Evolutionary conservation across 1,140 invertebrate genomes (phyloP).

Genomic region (Tetraneura akinire): DNA sequence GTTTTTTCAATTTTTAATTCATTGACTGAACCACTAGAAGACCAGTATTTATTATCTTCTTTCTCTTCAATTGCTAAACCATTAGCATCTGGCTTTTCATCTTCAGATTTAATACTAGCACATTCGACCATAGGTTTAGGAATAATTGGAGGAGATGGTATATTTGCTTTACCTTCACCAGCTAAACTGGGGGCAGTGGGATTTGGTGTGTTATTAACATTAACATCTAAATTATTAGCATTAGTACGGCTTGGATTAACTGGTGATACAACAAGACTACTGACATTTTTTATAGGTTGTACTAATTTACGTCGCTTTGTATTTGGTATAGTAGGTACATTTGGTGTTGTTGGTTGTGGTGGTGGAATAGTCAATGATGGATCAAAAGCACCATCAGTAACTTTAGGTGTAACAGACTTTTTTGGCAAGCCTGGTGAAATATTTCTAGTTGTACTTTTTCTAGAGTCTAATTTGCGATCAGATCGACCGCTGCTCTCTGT

Average conservation of each 20-base stretch:
- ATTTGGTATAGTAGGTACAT: slow-evolving; percentile 42
- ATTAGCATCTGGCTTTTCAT: background rate
- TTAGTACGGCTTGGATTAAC: slow-evolving; percentile 49
- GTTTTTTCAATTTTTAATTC: slow-evolving; percentile 40
- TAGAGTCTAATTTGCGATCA: slow-evolving; percentile 40
- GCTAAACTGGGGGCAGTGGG: slow-evolving; percentile 50
- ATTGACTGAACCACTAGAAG: slow-evolving; percentile 37
- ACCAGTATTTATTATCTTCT: slow-evolving; percentile 34
- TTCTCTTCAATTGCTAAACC: slow-evolving; percentile 35
- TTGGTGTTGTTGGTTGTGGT: background rate
- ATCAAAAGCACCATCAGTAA: slow-evolving; percentile 16
- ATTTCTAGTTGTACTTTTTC: slow-evolving; percentile 28
- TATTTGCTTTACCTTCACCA: slow-evolving; percentile 51
- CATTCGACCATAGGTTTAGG: slow-evolving; percentile 50
- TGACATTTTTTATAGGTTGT: slow-evolving; percentile 51
- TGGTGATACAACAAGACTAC: slow-evolving; percentile 51
- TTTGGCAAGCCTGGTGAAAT: slow-evolving; percentile 23
- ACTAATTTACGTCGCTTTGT: slow-evolving; percentile 52
- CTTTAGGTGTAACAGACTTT: slow-evolving; percentile 50
- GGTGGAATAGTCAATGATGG: slow-evolving; percentile 33
- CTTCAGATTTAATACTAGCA: slow-evolving; percentile 20
- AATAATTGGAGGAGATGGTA: slow-evolving; percentile 51
- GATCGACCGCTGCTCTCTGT: slow-evolving; percentile 66
- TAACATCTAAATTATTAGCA: slow-evolving; percentile 52
- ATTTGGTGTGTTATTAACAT: slow-evolving; percentile 51